phyloP scores from a whole-genome alignment of 2,888 invertebrate genomes.

The Agonopterix arenella region DNA sequence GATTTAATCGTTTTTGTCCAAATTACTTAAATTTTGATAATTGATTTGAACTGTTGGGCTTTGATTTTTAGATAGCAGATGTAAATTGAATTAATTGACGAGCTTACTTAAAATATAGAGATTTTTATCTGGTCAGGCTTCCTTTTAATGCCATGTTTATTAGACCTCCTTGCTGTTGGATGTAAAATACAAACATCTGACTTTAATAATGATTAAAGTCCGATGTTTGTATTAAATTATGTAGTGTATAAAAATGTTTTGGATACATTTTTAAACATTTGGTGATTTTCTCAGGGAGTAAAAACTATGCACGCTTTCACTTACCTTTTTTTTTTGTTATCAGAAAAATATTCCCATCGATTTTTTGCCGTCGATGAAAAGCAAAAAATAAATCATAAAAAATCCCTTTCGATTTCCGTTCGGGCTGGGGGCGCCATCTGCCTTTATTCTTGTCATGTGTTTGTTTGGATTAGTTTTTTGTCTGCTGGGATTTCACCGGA shows the following conservation, averaged over 20 bases:
- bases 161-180: no score
- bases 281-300: neutral
- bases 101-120: neutral
- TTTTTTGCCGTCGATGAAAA: conserved; percentile 46
- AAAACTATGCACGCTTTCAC: conserved; percentile 42
- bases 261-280: no score
- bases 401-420: conserved; percentile 73
- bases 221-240: no score
- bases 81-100: neutral
- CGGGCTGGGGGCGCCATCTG: conserved; percentile 63
- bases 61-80: no score
- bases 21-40: no score
- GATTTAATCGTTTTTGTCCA: no score
- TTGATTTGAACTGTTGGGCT: no score
- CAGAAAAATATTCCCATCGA: conserved; percentile 37
- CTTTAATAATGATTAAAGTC: no score
- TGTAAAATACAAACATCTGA: no score
- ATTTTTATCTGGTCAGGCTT: no score
- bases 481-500: conserved; percentile 61
- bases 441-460: conserved; percentile 59
- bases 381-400: conserved; percentile 41
- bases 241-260: no score
- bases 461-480: conserved; percentile 61
- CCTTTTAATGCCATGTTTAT: no score
- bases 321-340: conserved; percentile 31